Base-by-base conservation (phyloP, 1,140 invertebrate genomes). In the Ostrea edulis region DNA sequence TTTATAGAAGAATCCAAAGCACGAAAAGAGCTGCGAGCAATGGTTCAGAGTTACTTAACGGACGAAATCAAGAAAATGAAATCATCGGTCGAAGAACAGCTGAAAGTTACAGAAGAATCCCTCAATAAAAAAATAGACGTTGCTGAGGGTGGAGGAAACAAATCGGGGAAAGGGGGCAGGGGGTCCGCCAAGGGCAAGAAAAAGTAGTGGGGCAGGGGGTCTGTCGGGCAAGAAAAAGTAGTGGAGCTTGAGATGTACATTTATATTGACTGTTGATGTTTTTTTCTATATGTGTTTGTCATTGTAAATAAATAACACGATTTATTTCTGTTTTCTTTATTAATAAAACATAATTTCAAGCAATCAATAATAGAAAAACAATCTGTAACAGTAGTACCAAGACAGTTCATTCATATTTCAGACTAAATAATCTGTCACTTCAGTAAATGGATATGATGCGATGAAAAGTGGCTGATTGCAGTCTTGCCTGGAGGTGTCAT, bases 31-130 rank as follows among this genome's bases (percentile, higher is more conserved):
- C 87, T 95, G 62, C 86, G 92, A 17, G 84, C 90, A 8, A 92
- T 95, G 92, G 94, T 95, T 12, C 91, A 93, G 81, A 89, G 88
- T 2, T 93, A 92, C 86, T 88, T 95, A 62, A 29, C 90, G 53
- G 93, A 94, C 53, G 94, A 95, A 86, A 91, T 94, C 8, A 93
- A 94, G 87, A 94, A 94, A 87, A 92, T 95, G 87, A 93, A 93
- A 88, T 35, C 89, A 35, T 90, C 91, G 0, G 90, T 95, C 7
- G 94, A 95, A 54, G 91, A 94, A 83, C 92, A 95, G 85, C 87
- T 95, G 25, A 94, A 93, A 89, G 85, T 84, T 17, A 93, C 94
- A 68, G 94, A 94, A 85, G 93, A 94, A 4, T 83, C 87, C 7
- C 84, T 95, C 17, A 92, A 89, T 71, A 92, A 93, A 88, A 94